A percentile compares a stretch with the other conserved stretches of the same genome.
These are phyloP conservation scores for Cyprinodon brontotheroides DNA, from an alignment of 2,113 vertebrate species.

Conservation along the genomic window DNA sequence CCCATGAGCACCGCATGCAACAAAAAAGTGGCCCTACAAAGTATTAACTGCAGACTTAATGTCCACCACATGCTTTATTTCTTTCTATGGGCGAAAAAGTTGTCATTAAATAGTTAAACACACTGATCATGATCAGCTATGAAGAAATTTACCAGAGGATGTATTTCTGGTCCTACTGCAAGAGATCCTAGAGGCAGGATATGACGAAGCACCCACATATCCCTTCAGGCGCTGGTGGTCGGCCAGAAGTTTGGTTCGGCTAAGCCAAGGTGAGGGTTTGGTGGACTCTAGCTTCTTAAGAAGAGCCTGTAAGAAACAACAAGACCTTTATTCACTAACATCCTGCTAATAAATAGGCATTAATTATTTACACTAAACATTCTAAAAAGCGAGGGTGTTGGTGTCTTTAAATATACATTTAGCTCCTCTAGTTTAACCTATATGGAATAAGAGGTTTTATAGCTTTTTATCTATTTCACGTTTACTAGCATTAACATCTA, in stretches of 20 bases:
- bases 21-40: no score
- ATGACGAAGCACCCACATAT: conserved; percentile 71
- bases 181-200: conserved; percentile 39
- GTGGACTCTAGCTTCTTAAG: conserved; percentile 90
- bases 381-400: neutral
- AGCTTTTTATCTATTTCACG: neutral
- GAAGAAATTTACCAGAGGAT: conserved; percentile 48
- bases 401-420: neutral
- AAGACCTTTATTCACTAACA: neutral
- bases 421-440: neutral
- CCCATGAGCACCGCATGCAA: no score
- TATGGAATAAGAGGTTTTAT: neutral
- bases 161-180: conserved; percentile 76
- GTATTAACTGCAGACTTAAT: no score
- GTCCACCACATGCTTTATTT: no score
- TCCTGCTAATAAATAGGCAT: neutral
- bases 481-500: neutral
- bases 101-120: neutral
- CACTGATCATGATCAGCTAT: neutral
- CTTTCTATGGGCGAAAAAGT: neutral
- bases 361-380: neutral
- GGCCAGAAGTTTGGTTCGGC: conserved; percentile 85
- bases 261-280: conserved; percentile 88
- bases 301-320: conserved; percentile 81
- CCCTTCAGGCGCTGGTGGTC: conserved; percentile 87